phyloP scores from a whole-genome alignment of 2,888 invertebrate species.

The Tipula helvola region DNA sequence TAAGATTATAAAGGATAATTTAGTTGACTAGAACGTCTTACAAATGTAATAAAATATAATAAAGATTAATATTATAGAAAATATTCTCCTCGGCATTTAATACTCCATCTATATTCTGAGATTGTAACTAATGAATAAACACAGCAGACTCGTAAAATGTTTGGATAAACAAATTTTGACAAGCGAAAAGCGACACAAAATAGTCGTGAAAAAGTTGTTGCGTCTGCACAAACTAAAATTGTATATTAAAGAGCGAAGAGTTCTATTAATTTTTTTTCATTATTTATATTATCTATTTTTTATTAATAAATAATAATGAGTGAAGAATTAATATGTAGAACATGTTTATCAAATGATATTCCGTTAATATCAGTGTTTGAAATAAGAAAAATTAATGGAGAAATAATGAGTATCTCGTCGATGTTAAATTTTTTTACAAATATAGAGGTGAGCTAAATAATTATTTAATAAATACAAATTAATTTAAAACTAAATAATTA shows the following conservation, averaged over 20 bases:
- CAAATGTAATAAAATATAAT: not conserved
- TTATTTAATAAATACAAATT: not conserved
- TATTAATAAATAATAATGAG: not conserved
- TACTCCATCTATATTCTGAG: not conserved
- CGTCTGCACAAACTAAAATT: not conserved
- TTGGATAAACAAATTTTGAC: not conserved
- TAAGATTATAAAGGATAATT: not conserved
- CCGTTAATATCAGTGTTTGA: not conserved
- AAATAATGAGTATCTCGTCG: not conserved
- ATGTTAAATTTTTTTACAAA: not conserved
- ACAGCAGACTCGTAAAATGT: not conserved
- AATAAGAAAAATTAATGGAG: not conserved
- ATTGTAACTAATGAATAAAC: not conserved
- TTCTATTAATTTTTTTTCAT: not conserved
- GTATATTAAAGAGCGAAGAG: not conserved
- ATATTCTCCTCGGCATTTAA: not conserved
- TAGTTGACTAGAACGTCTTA: not conserved
- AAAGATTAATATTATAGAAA: not conserved
- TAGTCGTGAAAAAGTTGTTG: not conserved
- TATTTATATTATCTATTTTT: not conserved
- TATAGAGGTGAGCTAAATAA: not conserved
- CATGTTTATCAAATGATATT: conserved; percentile 7
- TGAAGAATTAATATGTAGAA: not conserved
- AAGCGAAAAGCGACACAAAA: not conserved
- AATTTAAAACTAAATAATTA: not conserved